Evolutionary conservation across 2,797 vertebrate species (phyloP).

Genomic region (Phoebastria nigripes): DNA sequence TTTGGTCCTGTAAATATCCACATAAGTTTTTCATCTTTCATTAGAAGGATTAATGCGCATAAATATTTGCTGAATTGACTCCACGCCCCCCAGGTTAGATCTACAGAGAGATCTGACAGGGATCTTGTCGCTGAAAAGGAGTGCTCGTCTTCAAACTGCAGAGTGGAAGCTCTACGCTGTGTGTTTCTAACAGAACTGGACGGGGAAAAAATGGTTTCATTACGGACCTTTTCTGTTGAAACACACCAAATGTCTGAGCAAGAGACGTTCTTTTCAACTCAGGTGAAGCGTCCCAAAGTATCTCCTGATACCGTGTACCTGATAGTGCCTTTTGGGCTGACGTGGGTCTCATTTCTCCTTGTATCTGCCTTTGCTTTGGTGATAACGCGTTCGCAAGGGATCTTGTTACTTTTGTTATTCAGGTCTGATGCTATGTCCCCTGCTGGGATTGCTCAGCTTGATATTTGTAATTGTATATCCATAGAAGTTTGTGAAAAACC

Average conservation of each 20-base stretch:
- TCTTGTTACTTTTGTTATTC: neutral
- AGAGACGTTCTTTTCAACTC: too few species aligned
- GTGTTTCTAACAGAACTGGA: too few species aligned
- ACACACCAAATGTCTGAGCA: neutral
- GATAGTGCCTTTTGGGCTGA: accelerated
- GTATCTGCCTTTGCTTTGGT: neutral
- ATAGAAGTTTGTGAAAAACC: neutral
- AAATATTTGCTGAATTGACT: neutral
- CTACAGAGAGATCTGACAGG: neutral
- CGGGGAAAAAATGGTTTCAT: accelerated
- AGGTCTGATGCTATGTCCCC: neutral
- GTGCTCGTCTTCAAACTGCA: accelerated
- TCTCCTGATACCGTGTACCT: accelerated
- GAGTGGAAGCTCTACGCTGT: neutral
- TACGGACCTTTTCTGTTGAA: accelerated
- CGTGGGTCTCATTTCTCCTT: neutral
- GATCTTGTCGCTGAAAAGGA: accelerated
- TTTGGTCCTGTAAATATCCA: neutral
- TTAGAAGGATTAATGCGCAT: neutral
- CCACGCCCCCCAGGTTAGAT: neutral
- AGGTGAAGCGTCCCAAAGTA: neutral
- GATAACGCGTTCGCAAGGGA: neutral
- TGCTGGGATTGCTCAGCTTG: neutral
- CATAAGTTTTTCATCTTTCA: neutral
- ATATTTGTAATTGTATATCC: neutral